Evolutionary conservation across 30 jellyfish, hydroid and myxozoan genomes (phyloP).

Genomic region (Mastigias papua): DNA sequence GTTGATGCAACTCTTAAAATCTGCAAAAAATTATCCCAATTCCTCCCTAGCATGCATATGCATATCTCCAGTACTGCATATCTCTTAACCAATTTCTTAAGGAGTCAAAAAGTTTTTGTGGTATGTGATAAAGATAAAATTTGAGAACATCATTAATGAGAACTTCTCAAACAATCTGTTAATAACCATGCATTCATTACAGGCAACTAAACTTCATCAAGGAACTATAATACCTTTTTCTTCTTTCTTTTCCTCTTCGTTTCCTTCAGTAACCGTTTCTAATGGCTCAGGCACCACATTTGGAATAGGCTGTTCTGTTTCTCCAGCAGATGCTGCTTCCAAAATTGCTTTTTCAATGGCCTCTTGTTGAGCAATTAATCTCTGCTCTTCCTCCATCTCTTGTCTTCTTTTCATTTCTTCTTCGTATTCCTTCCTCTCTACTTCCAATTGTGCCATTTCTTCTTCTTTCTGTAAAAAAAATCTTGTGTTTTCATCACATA

Average conservation of each 20-base stretch:
- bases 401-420: constrained; percentile 55
- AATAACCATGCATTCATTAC: no score
- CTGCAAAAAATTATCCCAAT: no score
- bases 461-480: constrained; percentile 36
- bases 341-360: constrained; percentile 52
- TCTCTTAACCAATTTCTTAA: no score
- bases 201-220: no score
- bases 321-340: constrained; percentile 44
- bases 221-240: no score
- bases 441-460: constrained; percentile 63
- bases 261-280: constrained; percentile 50
- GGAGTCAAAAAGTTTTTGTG: no score
- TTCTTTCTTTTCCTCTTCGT: constrained; percentile 55
- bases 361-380: constrained; percentile 67
- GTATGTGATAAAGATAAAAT: no score
- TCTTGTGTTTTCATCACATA: background rate
- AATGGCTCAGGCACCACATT: constrained; percentile 23
- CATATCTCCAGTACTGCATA: no score
- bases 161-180: no score
- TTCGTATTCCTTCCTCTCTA: constrained; percentile 67
- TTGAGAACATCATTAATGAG: no score
- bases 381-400: constrained; percentile 86
- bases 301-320: constrained; percentile 17
- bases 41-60: no score
- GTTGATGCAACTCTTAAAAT: no score